Conservation (phyloP, 2,888 invertebrate species). For the Oxytorus armatus region DNA sequence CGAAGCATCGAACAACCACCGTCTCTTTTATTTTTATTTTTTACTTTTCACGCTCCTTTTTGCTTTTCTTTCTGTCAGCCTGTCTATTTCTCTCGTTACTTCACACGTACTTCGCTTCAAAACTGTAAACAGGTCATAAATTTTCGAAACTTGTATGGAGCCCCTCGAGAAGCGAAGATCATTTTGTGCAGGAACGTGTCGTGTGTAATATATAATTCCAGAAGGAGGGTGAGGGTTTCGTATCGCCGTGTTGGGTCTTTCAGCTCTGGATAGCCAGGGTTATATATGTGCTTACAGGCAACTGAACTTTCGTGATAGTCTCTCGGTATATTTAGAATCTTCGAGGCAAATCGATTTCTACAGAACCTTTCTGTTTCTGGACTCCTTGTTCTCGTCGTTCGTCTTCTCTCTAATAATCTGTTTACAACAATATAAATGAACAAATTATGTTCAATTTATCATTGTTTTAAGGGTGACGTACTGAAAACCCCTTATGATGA, state of each 20-base stretch:
- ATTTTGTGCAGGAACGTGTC: conserved; percentile 9
- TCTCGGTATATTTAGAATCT: conserved; percentile 43
- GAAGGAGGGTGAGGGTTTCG: conserved; percentile 2
- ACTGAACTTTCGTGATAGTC: conserved; percentile 33
- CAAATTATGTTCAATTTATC: no score
- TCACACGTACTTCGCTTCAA: conserved; percentile 56
- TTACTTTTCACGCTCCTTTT: background rate
- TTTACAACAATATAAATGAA: no score
- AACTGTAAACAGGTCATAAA: conserved; percentile 52
- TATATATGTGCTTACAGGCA: conserved; percentile 19
- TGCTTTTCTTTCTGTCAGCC: background rate
- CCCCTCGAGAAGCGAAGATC: background rate
- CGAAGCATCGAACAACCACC: conserved; percentile 47
- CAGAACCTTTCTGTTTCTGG: conserved; percentile 4
- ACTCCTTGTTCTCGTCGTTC: conserved; percentile 14
- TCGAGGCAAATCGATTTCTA: conserved; percentile 15
- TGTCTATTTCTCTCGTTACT: conserved; percentile 24
- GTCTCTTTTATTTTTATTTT: conserved; percentile 26
- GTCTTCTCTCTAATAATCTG: no score
- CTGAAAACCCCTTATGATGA: no score
- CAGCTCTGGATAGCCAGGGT: conserved; percentile 18
- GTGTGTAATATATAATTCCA: conserved; percentile 41
- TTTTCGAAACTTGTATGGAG: conserved; percentile 43
- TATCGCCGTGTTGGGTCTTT: conserved; percentile 42
- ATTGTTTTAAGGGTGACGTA: no score